Evolutionary conservation across 2,888 invertebrate genomes (phyloP).

Genomic region (Dendrolimus pini): DNA sequence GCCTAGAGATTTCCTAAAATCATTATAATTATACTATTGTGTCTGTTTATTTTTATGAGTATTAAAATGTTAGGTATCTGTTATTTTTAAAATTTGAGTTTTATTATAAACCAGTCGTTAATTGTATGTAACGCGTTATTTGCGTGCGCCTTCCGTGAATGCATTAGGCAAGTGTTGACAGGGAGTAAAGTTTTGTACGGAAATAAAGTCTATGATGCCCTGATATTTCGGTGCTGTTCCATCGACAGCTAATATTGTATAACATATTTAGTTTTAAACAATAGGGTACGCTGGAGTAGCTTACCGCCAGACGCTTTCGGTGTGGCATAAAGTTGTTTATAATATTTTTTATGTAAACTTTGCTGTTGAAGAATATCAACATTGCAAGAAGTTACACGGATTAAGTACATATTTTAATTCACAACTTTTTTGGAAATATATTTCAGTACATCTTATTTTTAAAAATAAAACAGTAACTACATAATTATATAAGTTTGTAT

Average conservation of each 20-base stretch:
- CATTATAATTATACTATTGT: too few relatives aligned
- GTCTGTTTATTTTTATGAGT: too few relatives aligned
- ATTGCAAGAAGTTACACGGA: too few relatives aligned
- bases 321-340: conserved; percentile 14
- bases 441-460: too few relatives aligned
- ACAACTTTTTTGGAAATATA: too few relatives aligned
- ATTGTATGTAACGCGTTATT: neutral
- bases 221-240: conserved; percentile 47
- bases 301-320: conserved; percentile 18
- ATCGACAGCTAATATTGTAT: conserved; percentile 44
- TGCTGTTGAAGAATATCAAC: conserved; percentile 6
- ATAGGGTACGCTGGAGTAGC: neutral
- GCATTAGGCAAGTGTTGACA: conserved; percentile 21
- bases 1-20: too few relatives aligned
- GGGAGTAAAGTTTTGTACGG: conserved; percentile 23
- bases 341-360: conserved; percentile 14
- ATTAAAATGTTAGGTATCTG: neutral
- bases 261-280: too few relatives aligned
- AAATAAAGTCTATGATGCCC: conserved; percentile 38
- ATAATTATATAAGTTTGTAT: too few relatives aligned
- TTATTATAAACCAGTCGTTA: too few relatives aligned
- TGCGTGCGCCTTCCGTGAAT: conserved; percentile 11
- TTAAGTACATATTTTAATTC: too few relatives aligned
- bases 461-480: too few relatives aligned
- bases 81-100: neutral